Percentiles rank a stretch among this genome's conserved stretches.
These are phyloP conservation scores for Megaleporinus macrocephalus DNA, from an alignment of 2,113 vertebrate genomes.

Conservation along the genomic window DNA sequence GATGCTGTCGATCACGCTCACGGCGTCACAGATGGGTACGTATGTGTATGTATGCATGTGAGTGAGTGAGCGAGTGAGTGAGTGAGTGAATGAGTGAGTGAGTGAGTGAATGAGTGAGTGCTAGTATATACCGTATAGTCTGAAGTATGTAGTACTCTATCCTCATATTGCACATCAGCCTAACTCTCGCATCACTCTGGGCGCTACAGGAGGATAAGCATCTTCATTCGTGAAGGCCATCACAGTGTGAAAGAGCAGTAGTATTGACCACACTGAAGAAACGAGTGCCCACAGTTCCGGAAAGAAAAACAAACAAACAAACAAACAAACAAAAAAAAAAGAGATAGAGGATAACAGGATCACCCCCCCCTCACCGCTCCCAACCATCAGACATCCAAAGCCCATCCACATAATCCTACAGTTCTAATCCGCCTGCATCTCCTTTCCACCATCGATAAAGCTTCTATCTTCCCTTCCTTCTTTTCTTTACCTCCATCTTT, in stretches of 20 bases:
- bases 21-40: constrained; percentile 45
- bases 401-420: not conserved
- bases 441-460: too few relatives aligned
- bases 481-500: not conserved
- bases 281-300: constrained; percentile 35
- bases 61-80: constrained; percentile 36
- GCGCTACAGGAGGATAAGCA: constrained; percentile 37
- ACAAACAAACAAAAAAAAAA: constrained; percentile 38
- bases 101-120: constrained; percentile 42
- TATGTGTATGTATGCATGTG: too few relatives aligned
- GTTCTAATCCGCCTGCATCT: too few relatives aligned
- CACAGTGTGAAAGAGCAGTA: constrained; percentile 57
- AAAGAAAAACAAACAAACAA: too few relatives aligned
- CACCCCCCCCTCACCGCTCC: constrained; percentile 31
- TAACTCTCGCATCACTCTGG: constrained; percentile 37
- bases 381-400: constrained; percentile 45
- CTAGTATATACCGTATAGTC: constrained; percentile 40
- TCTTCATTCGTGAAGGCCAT: constrained; percentile 50
- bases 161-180: constrained; percentile 70
- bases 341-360: constrained; percentile 54
- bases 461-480: constrained; percentile 4
- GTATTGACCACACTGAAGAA: constrained; percentile 42
- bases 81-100: constrained; percentile 36
- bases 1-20: too few relatives aligned
- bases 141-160: constrained; percentile 59